These are phyloP conservation scores for Procambarus clarkii DNA, from an alignment of 1,140 invertebrate species.

Conservation along the genomic window DNA sequence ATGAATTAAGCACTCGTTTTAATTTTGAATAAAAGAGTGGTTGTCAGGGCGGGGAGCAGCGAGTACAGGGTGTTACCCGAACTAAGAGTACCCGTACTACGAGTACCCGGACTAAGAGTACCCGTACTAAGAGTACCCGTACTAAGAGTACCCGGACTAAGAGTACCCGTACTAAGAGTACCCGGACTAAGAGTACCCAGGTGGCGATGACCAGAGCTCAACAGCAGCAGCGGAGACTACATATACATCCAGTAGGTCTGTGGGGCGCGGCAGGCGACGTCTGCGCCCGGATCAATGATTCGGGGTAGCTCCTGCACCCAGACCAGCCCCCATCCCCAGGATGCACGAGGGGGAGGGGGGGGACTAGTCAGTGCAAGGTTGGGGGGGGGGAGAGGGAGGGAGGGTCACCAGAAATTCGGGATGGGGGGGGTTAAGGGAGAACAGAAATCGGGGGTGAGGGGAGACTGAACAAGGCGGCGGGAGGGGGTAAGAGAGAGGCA, in stretches of 20 bases:
- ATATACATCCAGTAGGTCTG: neutral
- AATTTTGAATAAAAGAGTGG: too few species aligned
- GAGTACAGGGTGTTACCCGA: too few species aligned
- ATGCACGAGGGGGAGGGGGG: neutral
- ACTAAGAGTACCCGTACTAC: too few species aligned
- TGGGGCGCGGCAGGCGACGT: neutral
- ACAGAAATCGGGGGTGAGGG: neutral
- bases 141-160: too few species aligned
- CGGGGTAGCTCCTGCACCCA: neutral
- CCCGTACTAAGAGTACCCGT: too few species aligned
- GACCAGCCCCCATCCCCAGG: neutral
- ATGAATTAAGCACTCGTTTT: too few species aligned
- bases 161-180: too few species aligned
- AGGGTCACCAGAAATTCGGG: neutral
- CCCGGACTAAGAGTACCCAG: too few species aligned
- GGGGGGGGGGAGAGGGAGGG: neutral
- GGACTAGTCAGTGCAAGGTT: neutral
- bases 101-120: too few species aligned
- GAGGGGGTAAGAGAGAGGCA: neutral
- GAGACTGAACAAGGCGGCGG: neutral
- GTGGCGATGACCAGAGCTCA: too few species aligned
- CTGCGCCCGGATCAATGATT: constrained; percentile 7
- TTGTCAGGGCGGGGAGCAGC: too few species aligned
- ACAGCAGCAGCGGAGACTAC: neutral
- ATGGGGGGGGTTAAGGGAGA: too few species aligned